phyloP scores from a whole-genome alignment of 2,113 vertebrate species.

The Myrmophylax atrothorax region DNA sequence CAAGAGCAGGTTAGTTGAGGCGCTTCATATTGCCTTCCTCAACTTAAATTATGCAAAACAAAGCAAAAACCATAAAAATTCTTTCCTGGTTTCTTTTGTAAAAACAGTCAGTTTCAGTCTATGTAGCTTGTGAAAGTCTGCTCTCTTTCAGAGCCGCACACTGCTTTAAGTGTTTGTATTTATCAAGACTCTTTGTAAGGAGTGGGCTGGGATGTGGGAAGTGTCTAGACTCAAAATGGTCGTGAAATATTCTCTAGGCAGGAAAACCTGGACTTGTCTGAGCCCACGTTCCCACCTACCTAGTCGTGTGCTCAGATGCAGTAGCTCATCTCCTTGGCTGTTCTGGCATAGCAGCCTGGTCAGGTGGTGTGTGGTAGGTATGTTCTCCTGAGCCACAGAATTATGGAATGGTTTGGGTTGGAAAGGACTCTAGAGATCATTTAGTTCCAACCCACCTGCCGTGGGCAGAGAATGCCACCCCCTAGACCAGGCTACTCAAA shows the following conservation, averaged over 20 bases:
- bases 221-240: background rate
- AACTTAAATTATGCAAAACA: background rate
- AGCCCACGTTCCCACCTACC: background rate
- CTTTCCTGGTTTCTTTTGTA: background rate
- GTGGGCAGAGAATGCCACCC: background rate
- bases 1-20: background rate
- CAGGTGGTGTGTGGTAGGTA: background rate
- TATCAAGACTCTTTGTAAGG: background rate
- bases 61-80: background rate
- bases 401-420: background rate
- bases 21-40: background rate
- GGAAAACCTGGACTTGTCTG: background rate
- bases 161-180: constrained; percentile 8
- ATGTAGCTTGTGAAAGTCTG: background rate
- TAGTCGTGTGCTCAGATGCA: background rate
- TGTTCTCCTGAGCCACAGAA: background rate
- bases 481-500: background rate
- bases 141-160: background rate
- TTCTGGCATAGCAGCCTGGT: background rate
- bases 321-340: background rate
- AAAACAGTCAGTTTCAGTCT: background rate
- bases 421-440: background rate
- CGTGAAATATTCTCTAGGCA: background rate
- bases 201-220: background rate
- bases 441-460: background rate